Evolutionary conservation across 1,140 invertebrate species (phyloP), one percentile per base, ranked within the genome.

Genomic region (Drosophila nigrodunni): DNA sequence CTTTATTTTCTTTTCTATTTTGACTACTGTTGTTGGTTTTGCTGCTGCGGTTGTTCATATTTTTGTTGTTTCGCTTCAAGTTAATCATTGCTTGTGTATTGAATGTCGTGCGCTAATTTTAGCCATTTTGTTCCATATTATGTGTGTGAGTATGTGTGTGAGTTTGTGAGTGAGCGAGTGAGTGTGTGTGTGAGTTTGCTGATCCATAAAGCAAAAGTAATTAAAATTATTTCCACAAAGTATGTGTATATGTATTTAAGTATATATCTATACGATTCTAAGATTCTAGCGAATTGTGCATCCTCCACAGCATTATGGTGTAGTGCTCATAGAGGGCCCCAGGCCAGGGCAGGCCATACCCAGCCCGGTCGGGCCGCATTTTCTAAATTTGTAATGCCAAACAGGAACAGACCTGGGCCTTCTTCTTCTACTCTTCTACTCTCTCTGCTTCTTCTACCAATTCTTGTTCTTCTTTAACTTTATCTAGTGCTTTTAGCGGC

Each of bases 91-190:
- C 82, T 82, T 91, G 76, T 91, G 88, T 91, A 91, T 91, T 91
- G 88, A 91, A 91, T 91, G 88, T 91, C 88, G 88, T 85, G 85
- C 85, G 88, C 88, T 91, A 91, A 91, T 91, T 89, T 91, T 91
- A 91, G 88, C 85, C 85, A 83, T 85, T 89, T 89, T 89, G 85
- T 89, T 89, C 85, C 85, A 89, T 89, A 78, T 81, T 79, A 74
- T 86, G 50, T 57, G 67, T 67, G 61, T 61, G 72, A 41, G 62
- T 65, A n/a, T 30, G 49, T 39, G 35, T 46, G 43, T 55, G 37
- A 11, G 18, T 39, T 35, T 65, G 59, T 15, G 44, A 39, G 54
- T 47, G 61, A 64, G 59, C n/a, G 44, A 39, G 54, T 47, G 61
- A 64, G 11, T 64, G 61, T 66, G 58, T 68, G 15, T 50, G 70